Evolutionary conservation across 2,888 invertebrate species (phyloP), one percentile per base, ranked within the genome.

Genomic region (Drosophila neonasuta): DNA sequence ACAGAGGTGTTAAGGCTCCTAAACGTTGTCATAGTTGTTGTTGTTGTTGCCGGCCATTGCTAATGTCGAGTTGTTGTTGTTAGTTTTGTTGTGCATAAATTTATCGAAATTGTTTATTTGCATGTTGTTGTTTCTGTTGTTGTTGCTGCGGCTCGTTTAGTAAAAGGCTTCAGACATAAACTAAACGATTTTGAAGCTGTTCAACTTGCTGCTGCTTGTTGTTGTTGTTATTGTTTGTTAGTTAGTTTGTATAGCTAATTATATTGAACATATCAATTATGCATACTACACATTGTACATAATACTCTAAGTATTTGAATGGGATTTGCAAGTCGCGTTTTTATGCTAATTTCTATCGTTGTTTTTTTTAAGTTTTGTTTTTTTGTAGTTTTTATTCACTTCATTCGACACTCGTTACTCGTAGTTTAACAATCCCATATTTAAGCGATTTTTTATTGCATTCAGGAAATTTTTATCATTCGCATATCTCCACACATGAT

Each of bases 81-180:
- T 62, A 24, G 24, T 24, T 24, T 24, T 60, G 60, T 13, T 66
- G 68, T 52, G 77, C 75, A 77, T 80, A 84, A 75, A 84, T 75
- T 79, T 51, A 73, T 71, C 48, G 20, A 75, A 79, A 77, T 60
- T 74, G 61, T 67, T 74, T 50, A 68, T 78, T 69, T 65, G 71
- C 67, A 59, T 68, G 52, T 39, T 54, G 56, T 50, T 52, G 36
- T n/a, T 36, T 11, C n/a, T 67, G 48, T 61, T 66, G 55, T 45
- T 66, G 49, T 65, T 67, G 49, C 58, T 71, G 63, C 58, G 71
- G 69, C 45, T 71, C 58, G 66, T 61, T 77, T 70, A 63, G 76
- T 73, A 73, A 73, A 79, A 73, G 71, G 64, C 66, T 62, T 74
- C 44, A 73, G 39, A 48, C 64, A 71, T 77, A 70, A 81, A 74